Evolutionary conservation across 2,797 vertebrate genomes (phyloP).

Genomic region (Champsocephalus esox): DNA sequence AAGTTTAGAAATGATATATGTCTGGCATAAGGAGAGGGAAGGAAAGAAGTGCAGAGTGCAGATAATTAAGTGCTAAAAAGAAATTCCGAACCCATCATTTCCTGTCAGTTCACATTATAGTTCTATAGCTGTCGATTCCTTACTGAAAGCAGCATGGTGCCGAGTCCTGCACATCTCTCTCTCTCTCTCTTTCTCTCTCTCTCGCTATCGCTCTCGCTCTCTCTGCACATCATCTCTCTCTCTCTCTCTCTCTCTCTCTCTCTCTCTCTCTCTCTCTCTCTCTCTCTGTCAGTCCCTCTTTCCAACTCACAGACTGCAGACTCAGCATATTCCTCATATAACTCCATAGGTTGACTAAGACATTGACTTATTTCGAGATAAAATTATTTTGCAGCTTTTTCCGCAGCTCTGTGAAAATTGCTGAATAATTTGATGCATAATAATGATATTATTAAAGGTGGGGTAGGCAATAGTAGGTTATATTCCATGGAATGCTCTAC

Average conservation of each 20-base stretch:
- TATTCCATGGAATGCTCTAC: too few relatives aligned
- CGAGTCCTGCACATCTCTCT: slow-evolving; percentile 1
- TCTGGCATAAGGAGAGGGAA: background rate
- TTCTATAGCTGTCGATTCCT: too few relatives aligned
- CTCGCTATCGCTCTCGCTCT: background rate
- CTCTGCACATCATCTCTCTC: background rate
- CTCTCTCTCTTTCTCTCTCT: too few relatives aligned
- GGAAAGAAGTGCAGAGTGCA: background rate
- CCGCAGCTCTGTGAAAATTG: background rate
- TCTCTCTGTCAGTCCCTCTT: background rate
- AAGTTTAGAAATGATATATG: slow-evolving; percentile 8
- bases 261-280: too few relatives aligned
- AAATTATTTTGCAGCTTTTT: background rate
- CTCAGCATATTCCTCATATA: slow-evolving; percentile 3
- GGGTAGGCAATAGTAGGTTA: too few relatives aligned
- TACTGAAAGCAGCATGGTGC: background rate
- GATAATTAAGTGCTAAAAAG: slow-evolving; percentile 19
- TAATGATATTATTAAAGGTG: background rate
- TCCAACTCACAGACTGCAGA: slow-evolving; percentile 8
- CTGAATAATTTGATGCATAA: background rate
- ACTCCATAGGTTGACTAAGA: background rate
- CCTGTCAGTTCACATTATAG: background rate
- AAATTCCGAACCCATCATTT: background rate
- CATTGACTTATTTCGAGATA: background rate
- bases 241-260: too few relatives aligned